Percentiles rank a stretch among this genome's conserved stretches.
Evolutionary conservation across 2,888 invertebrate species (phyloP).

Genomic region (Auanema freiburgensis): DNA sequence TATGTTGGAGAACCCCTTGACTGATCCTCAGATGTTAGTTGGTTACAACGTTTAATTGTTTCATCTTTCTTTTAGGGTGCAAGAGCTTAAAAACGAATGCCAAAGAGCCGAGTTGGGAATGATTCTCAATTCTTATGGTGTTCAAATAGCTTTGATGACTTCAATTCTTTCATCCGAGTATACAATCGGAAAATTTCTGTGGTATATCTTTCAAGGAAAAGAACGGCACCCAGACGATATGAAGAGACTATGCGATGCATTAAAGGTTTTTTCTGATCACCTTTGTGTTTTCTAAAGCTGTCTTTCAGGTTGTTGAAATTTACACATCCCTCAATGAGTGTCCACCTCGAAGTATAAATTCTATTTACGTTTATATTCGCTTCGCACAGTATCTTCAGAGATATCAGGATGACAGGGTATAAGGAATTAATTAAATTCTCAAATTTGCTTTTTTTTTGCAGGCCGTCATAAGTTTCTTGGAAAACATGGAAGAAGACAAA

Average conservation of each 20-base stretch:
- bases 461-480: too few relatives aligned
- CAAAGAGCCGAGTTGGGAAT: conserved; percentile 38
- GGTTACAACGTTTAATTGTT: not conserved
- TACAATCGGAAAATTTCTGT: conserved; percentile 6
- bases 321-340: conserved; percentile 5
- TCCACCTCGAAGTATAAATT: not conserved
- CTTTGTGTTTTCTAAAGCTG: too few relatives aligned
- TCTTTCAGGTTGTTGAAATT: conserved; percentile 13
- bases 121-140: conserved; percentile 30
- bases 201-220: conserved; percentile 11
- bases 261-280: too few relatives aligned
- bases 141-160: conserved; percentile 11
- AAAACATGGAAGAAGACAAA: too few relatives aligned
- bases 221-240: not conserved
- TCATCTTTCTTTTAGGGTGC: conserved; percentile 24
- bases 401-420: conserved; percentile 3
- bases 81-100: conserved; percentile 36
- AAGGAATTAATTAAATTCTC: too few relatives aligned
- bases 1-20: conserved; percentile 19
- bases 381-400: not conserved
- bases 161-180: conserved; percentile 5
- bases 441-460: not conserved
- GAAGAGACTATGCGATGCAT: conserved; percentile 1
- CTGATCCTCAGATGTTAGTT: conserved; percentile 19
- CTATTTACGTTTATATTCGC: not conserved